Evolutionary conservation across 2,888 invertebrate species (phyloP).

Genomic region (Nomada hirtipes): DNA sequence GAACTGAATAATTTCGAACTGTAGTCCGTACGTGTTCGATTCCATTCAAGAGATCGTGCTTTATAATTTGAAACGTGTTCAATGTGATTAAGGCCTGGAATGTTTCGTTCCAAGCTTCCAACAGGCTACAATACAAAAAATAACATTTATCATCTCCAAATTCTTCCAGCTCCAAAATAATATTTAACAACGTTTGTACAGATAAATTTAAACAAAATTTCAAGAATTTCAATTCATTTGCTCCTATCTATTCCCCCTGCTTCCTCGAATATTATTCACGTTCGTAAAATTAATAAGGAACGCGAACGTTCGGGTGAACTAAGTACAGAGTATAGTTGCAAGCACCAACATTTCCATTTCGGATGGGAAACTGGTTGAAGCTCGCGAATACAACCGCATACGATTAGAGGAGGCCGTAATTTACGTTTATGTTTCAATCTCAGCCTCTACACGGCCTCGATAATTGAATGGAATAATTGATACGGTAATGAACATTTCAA

Average conservation of each 20-base stretch:
- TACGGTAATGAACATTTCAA: conserved; percentile 68
- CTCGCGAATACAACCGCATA: conserved; percentile 31
- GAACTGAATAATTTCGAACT: not conserved
- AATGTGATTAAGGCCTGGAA: not conserved
- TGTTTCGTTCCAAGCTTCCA: not conserved
- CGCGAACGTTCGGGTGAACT: too few species aligned
- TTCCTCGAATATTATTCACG: not conserved
- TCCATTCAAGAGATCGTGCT: not conserved
- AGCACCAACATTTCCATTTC: conserved; percentile 12
- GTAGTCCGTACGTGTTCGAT: not conserved
- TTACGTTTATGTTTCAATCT: conserved; percentile 76
- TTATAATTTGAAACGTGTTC: too few species aligned
- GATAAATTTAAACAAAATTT: not conserved
- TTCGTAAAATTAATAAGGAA: not conserved
- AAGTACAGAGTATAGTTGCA: not conserved
- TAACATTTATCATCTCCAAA: not conserved
- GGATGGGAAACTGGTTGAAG: conserved; percentile 34
- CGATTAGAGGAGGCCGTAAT: conserved; percentile 63
- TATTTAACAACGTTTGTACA: not conserved
- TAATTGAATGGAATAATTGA: conserved; percentile 77
- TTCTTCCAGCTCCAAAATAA: not conserved
- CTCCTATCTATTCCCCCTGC: not conserved
- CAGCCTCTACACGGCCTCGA: conserved; percentile 62
- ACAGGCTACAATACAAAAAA: too few species aligned
- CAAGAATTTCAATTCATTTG: not conserved